A percentile compares a stretch with the other conserved stretches of the same genome.
Evolutionary conservation across 2,797 vertebrate species (phyloP).

Genomic region (Nannoperca obscura): DNA sequence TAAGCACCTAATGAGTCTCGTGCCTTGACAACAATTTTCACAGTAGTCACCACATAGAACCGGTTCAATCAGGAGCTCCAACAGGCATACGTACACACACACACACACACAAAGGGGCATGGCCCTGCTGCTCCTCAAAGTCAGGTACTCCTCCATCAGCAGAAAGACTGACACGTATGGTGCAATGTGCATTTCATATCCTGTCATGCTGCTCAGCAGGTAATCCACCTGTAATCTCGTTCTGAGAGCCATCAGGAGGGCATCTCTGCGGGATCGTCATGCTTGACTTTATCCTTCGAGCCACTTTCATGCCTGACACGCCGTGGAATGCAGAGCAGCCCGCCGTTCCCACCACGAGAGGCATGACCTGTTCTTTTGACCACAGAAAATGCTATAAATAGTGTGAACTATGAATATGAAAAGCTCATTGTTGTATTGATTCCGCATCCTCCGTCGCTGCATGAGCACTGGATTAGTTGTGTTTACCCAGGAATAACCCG

Average conservation of each 20-base stretch:
- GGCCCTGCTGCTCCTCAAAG: slow-evolving; percentile 15
- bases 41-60: slow-evolving; percentile 36
- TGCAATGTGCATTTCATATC: slow-evolving; percentile 43
- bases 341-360: slow-evolving; percentile 5
- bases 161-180: slow-evolving; percentile 4
- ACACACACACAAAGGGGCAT: not conserved
- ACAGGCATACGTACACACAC: not conserved
- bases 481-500: slow-evolving; percentile 39
- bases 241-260: slow-evolving; percentile 27
- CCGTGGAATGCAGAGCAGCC: slow-evolving; percentile 26
- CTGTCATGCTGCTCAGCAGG: slow-evolving; percentile 41
- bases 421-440: slow-evolving; percentile 36
- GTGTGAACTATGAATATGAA: slow-evolving; percentile 28
- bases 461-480: slow-evolving; percentile 22
- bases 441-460: slow-evolving; percentile 27
- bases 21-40: slow-evolving; percentile 35
- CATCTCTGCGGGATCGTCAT: slow-evolving; percentile 46
- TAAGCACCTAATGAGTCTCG: slow-evolving; percentile 61
- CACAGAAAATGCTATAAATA: slow-evolving; percentile 22
- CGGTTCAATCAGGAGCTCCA: slow-evolving; percentile 37
- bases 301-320: slow-evolving; percentile 26
- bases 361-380: not conserved
- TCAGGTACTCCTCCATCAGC: slow-evolving; percentile 34
- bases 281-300: slow-evolving; percentile 35
- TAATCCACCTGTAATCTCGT: slow-evolving; percentile 55